Conservation (phyloP, 2,888 invertebrate genomes). For the Rugalucina vietnamica region DNA sequence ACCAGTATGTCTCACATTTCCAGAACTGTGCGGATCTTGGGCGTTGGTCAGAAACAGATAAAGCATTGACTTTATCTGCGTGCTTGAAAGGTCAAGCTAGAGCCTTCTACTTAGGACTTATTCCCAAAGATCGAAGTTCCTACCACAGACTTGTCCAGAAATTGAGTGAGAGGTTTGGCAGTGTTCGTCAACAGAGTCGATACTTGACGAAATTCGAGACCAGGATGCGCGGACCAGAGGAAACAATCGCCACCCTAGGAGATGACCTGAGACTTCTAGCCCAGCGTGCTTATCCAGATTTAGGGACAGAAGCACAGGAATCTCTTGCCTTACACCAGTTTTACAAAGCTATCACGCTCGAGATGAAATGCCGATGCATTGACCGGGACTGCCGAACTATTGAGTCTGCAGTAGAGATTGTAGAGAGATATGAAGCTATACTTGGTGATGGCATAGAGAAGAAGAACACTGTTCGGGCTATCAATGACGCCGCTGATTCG, state of each 20-base stretch:
- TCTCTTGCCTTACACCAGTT: neutral
- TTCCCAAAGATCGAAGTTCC: neutral
- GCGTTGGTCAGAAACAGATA: slow-evolving; percentile 39
- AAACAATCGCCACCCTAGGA: slow-evolving; percentile 26
- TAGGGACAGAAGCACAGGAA: neutral
- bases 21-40: slow-evolving; percentile 41
- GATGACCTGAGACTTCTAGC: slow-evolving; percentile 26
- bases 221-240: neutral
- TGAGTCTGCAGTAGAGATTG: slow-evolving; percentile 25
- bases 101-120: slow-evolving; percentile 20
- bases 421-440: slow-evolving; percentile 42
- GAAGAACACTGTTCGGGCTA: neutral
- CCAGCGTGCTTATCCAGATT: neutral
- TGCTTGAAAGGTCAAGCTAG: slow-evolving; percentile 27
- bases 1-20: slow-evolving; percentile 42
- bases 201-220: slow-evolving; percentile 32
- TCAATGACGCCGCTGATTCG: neutral
- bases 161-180: slow-evolving; percentile 36
- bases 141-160: neutral
- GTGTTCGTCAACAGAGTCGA: slow-evolving; percentile 21
- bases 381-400: slow-evolving; percentile 31
- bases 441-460: slow-evolving; percentile 36
- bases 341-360: slow-evolving; percentile 14
- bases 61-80: slow-evolving; percentile 20
- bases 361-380: slow-evolving; percentile 50